Base-by-base conservation (phyloP, 2,797 vertebrate species). In the Characodon lateralis region DNA sequence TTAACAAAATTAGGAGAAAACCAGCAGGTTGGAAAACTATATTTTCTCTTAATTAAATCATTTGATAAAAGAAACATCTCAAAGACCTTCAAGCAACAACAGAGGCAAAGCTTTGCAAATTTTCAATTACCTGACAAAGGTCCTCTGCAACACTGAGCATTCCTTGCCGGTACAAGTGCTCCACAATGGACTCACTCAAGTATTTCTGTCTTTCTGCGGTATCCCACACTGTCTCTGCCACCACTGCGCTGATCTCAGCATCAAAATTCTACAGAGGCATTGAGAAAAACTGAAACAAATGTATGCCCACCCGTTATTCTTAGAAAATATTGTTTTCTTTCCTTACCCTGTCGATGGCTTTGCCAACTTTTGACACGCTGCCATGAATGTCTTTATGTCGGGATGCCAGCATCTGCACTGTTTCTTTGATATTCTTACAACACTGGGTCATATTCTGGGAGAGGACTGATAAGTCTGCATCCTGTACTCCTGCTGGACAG, bases 361-460 rank as follows among this genome's bases (percentile, higher is more conserved):
- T 98, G 80, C 97, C 97, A 80, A 98, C 97, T 93, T 97, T 96
- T 28, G 97, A 98, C 70, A 98, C 97, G 1, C 97, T 98, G 91
- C 97, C 96, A 46, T 98, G 97, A 84, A 97, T 98, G 89, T 98
- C 97, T 91, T 97, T 98, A 89, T 97, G 97, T 80, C 97, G 95
- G 0, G 95, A 97, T 58, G 97, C 97, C 53, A 98, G 92, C 92
- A 96, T 96, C 94, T 98, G 97, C 81, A 98, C 97, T 0, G 96
- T 97, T 88, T 97, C 97, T 93, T 97, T 97, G 86, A 98, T 97
- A 86, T 97, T 97, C 91, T 95, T 96, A 92, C 97, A 98, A 91
- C 97, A 97, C 85, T 97, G 97, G 5, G 96, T 95, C 96, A 98
- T 97, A 43, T 97, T 96, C 90, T 97, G 95, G 72, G 96, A 97